phyloP scores from a whole-genome alignment of 1,140 invertebrate genomes.

The Micrasema minimum region DNA sequence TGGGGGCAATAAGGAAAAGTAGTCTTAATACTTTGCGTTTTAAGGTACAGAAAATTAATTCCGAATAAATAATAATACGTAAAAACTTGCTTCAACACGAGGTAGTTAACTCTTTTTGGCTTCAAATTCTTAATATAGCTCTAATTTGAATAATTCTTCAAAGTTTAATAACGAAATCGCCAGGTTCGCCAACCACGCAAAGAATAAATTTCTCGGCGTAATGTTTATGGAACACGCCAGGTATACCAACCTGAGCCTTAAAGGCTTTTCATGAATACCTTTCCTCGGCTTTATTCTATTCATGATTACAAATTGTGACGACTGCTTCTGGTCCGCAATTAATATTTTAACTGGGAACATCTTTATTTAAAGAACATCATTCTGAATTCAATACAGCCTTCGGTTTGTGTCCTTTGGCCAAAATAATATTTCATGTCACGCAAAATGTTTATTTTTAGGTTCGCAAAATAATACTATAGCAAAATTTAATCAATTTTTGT shows the following conservation, averaged over 20 bases:
- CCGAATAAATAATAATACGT: too few species aligned
- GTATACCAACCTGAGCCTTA: slow-evolving; percentile 12
- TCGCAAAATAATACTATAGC: too few species aligned
- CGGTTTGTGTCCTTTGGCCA: neutral
- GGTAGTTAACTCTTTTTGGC: slow-evolving; percentile 43
- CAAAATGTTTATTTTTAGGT: too few species aligned
- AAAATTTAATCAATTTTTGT: too few species aligned
- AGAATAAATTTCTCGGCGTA: slow-evolving; percentile 46
- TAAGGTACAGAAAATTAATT: too few species aligned
- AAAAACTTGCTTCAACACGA: too few species aligned
- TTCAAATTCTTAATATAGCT: slow-evolving; percentile 51
- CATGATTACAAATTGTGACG: slow-evolving; percentile 5
- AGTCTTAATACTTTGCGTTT: too few species aligned
- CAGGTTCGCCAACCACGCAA: slow-evolving; percentile 44
- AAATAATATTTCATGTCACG: too few species aligned
- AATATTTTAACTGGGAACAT: neutral
- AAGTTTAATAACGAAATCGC: slow-evolving; percentile 49
- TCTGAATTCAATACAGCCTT: neutral
- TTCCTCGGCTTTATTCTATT: slow-evolving; percentile 27
- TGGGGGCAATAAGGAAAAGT: too few species aligned
- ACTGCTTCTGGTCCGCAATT: slow-evolving; percentile 8
- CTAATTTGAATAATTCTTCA: slow-evolving; percentile 50
- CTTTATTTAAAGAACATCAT: slow-evolving; percentile 1
- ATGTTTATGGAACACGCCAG: slow-evolving; percentile 45
- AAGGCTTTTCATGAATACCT: slow-evolving; percentile 46